A percentile compares a stretch with the other conserved stretches of the same genome.
Conservation (phyloP, 2,888 invertebrate species). For the Agonopterix arenella region DNA sequence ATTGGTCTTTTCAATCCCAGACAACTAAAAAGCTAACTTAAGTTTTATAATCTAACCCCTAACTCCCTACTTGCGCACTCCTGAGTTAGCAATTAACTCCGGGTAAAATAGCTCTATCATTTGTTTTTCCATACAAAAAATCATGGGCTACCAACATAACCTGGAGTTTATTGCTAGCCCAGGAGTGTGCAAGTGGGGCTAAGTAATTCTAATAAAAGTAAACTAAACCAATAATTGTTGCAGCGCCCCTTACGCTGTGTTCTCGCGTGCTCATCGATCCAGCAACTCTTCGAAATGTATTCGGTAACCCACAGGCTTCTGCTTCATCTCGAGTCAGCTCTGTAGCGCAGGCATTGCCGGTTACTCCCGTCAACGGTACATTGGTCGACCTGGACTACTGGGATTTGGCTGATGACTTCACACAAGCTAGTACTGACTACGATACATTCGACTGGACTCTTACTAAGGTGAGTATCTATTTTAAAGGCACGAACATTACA, state of each 20-base stretch:
- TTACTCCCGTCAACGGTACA: slow-evolving; percentile 31
- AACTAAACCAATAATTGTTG: not conserved
- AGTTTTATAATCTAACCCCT: too few species aligned
- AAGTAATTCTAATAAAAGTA: too few species aligned
- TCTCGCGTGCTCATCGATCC: slow-evolving; percentile 23
- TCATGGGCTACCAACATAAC: too few species aligned
- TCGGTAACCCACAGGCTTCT: slow-evolving; percentile 23
- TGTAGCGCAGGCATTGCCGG: slow-evolving; percentile 28
- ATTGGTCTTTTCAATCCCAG: too few species aligned
- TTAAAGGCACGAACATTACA: not conserved
- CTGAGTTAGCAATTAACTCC: too few species aligned
- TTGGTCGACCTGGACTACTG: slow-evolving; percentile 38
- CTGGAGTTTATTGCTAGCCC: too few species aligned
- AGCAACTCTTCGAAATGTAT: slow-evolving; percentile 33
- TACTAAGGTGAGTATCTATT: slow-evolving; percentile 68
- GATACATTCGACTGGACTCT: slow-evolving; percentile 83
- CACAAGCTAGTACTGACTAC: slow-evolving; percentile 44
- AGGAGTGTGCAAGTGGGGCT: too few species aligned
- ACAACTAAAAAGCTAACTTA: too few species aligned
- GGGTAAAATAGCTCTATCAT: too few species aligned
- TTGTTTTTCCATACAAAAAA: too few species aligned
- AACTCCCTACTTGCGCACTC: too few species aligned
- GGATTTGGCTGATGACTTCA: slow-evolving; percentile 35
- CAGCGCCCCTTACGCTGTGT: not conserved
- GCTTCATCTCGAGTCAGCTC: slow-evolving; percentile 8